phyloP scores from a whole-genome alignment of 2,888 invertebrate species.

The Ectemnius cavifrons region DNA sequence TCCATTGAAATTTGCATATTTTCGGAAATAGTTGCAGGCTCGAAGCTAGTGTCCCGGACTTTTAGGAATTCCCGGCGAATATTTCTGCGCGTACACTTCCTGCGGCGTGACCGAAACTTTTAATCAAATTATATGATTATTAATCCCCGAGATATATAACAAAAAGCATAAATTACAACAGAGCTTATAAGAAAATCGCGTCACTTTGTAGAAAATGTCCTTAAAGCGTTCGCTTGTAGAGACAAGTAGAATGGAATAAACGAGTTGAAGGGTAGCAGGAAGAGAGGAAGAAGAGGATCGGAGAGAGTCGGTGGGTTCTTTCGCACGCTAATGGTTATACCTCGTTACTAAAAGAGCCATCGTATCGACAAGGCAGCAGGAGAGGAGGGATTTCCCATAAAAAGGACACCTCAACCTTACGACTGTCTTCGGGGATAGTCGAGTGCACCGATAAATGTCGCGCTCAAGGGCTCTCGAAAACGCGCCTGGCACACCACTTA shows the following conservation, averaged over 20 bases:
- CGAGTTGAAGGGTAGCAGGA: constrained; percentile 6
- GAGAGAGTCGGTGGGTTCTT: constrained; percentile 28
- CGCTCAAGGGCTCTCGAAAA: constrained; percentile 32
- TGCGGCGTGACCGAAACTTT: too few species aligned
- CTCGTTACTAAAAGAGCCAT: constrained; percentile 52
- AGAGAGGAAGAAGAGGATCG: constrained; percentile 23
- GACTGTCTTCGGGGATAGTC: constrained; percentile 39
- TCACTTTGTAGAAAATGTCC: too few species aligned
- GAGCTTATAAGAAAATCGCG: too few species aligned
- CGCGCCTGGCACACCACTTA: constrained; percentile 5
- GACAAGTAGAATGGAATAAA: constrained; percentile 9
- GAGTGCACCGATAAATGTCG: constrained; percentile 48
- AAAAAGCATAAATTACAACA: too few species aligned
- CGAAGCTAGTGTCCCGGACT: too few species aligned
- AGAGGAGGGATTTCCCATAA: constrained; percentile 22
- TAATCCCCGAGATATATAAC: too few species aligned
- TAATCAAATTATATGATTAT: too few species aligned
- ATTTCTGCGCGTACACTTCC: too few species aligned
- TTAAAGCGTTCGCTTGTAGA: background rate
- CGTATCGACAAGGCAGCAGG: constrained; percentile 23
- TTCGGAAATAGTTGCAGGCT: too few species aligned
- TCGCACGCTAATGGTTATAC: constrained; percentile 54
- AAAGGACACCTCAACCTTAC: constrained; percentile 51
- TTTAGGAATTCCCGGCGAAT: too few species aligned
- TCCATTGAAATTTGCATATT: too few species aligned